Evolutionary conservation across 2,888 invertebrate species (phyloP).

Genomic region (Phrixothrix hirtus): DNA sequence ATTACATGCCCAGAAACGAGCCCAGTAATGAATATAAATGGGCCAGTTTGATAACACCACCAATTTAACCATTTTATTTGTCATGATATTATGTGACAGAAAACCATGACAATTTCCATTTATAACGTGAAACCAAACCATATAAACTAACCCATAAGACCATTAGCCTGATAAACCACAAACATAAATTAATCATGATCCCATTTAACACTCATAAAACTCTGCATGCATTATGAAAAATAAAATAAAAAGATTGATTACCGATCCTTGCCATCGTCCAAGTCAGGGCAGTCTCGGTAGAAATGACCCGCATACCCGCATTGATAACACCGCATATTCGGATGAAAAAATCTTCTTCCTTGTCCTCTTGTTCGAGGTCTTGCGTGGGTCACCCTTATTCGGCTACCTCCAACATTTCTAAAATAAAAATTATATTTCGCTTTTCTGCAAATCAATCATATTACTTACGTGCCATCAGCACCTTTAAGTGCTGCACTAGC

Average conservation of each 20-base stretch:
- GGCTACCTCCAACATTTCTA: constrained; percentile 59
- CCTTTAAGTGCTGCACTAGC: constrained; percentile 57
- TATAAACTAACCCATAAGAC: constrained; percentile 53
- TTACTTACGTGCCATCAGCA: constrained; percentile 58
- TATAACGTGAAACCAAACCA: constrained; percentile 56
- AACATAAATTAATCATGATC: constrained; percentile 49
- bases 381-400: constrained; percentile 61
- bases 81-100: constrained; percentile 40
- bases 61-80: constrained; percentile 42
- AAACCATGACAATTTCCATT: constrained; percentile 52
- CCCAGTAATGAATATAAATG: constrained; percentile 29
- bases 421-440: constrained; percentile 19
- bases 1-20: constrained; percentile 31
- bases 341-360: constrained; percentile 59
- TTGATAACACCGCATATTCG: constrained; percentile 62
- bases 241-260: constrained; percentile 37
- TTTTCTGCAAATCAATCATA: neutral
- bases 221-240: constrained; percentile 15
- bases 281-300: constrained; percentile 61
- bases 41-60: constrained; percentile 32
- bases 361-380: constrained; percentile 58
- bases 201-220: constrained; percentile 20
- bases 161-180: constrained; percentile 59
- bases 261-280: constrained; percentile 51
- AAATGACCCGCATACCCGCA: constrained; percentile 64